Conservation (phyloP, 2,113 vertebrate genomes). For the Meriones unguiculatus region DNA sequence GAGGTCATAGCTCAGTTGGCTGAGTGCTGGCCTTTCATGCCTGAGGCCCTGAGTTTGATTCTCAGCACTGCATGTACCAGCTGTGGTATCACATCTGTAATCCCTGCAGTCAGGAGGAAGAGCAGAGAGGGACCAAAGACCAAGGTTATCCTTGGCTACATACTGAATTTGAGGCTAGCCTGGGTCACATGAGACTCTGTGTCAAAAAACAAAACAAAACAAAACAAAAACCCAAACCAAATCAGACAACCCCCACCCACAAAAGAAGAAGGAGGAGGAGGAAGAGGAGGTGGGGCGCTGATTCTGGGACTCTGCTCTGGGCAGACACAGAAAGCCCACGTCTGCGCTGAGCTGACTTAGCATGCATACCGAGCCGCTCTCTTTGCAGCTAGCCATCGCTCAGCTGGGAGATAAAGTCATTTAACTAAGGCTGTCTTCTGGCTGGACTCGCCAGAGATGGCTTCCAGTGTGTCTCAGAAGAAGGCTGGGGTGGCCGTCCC, state of each 20-base stretch:
- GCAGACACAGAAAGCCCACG: not conserved
- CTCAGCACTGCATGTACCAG: not conserved
- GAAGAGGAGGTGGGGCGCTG: too few species aligned
- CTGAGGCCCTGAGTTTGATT: not conserved
- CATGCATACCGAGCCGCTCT: not conserved
- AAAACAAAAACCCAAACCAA: not conserved
- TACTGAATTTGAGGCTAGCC: not conserved
- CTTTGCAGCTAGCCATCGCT: slow-evolving; percentile 47
- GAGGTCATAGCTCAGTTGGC: not conserved
- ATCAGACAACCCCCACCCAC: not conserved
- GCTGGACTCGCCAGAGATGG: slow-evolving; percentile 47
- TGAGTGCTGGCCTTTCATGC: not conserved
- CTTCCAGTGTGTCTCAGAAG: slow-evolving; percentile 67
- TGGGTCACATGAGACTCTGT: not conserved
- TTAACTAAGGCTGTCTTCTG: slow-evolving; percentile 67
- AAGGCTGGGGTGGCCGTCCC: not conserved
- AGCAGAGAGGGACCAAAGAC: not conserved
- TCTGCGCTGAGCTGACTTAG: not conserved
- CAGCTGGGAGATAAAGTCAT: slow-evolving; percentile 69
- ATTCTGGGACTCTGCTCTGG: not conserved
- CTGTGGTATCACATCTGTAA: not conserved
- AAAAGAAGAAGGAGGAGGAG: not conserved
- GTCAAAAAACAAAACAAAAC: not conserved
- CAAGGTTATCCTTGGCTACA: not conserved
- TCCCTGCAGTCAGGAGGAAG: not conserved